Percentiles rank a stretch among this genome's conserved stretches.
phyloP scores from a whole-genome alignment of 2,113 vertebrate species.

The Psilopsiagon aymara region DNA sequence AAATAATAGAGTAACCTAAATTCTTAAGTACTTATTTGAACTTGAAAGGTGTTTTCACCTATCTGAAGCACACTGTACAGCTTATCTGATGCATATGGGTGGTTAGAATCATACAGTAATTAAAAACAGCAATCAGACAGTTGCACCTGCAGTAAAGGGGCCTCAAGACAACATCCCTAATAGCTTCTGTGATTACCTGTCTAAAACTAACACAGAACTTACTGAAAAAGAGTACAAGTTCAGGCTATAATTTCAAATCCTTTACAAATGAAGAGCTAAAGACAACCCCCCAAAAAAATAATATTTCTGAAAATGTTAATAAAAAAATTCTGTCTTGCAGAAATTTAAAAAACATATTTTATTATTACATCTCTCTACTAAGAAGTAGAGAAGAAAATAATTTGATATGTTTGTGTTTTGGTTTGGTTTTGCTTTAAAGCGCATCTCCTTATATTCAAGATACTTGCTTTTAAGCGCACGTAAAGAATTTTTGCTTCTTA shows the following conservation, averaged over 20 bases:
- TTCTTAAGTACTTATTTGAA: constrained; percentile 59
- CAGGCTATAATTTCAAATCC: constrained; percentile 40
- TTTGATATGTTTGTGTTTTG: accelerated
- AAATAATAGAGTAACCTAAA: constrained; percentile 5
- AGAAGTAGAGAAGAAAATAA: not conserved
- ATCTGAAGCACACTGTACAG: constrained; percentile 45
- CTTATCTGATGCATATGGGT: constrained; percentile 55
- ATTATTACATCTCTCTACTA: not conserved
- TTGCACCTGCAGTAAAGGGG: constrained; percentile 66
- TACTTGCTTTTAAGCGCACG: not conserved
- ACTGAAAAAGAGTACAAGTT: constrained; percentile 52
- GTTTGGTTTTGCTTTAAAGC: not conserved
- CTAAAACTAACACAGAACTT: constrained; percentile 62
- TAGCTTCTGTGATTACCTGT: constrained; percentile 70
- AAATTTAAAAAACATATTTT: not conserved
- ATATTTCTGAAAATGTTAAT: not conserved
- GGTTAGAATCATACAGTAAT: constrained; percentile 60
- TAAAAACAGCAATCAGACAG: constrained; percentile 74
- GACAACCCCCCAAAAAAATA: not conserved
- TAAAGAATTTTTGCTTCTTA: not conserved
- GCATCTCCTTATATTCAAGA: not conserved
- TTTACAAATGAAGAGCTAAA: not conserved
- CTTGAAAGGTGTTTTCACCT: constrained; percentile 65
- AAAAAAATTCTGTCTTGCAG: not conserved
- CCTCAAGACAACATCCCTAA: constrained; percentile 74